Percentiles rank a stretch among this genome's conserved stretches.
phyloP scores from a whole-genome alignment of 1,140 invertebrate species.

The Micrasema minimum region DNA sequence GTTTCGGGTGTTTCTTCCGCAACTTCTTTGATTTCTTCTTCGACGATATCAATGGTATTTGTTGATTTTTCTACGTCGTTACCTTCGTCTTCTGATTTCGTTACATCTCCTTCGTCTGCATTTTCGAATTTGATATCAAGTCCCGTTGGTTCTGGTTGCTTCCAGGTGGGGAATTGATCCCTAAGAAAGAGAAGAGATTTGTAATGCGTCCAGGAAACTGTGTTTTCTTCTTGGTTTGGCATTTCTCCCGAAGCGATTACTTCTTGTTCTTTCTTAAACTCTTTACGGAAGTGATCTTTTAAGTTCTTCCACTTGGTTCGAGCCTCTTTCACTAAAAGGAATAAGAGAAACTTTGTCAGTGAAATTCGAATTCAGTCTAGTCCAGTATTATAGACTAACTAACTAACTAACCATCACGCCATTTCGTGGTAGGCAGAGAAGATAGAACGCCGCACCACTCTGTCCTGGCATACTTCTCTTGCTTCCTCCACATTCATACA shows the following conservation, averaged over 20 bases:
- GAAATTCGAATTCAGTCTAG: too few species aligned
- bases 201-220: slow-evolving; percentile 28
- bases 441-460: too few species aligned
- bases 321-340: slow-evolving; percentile 38
- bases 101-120: slow-evolving; percentile 3
- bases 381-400: too few species aligned
- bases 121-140: slow-evolving; percentile 8
- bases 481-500: too few species aligned
- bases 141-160: slow-evolving; percentile 1
- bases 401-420: too few species aligned
- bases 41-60: too few species aligned
- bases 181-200: slow-evolving; percentile 31
- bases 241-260: background rate
- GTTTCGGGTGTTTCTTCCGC: background rate
- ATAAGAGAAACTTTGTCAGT: too few species aligned
- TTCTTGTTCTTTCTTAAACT: slow-evolving; percentile 32
- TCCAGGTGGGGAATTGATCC: slow-evolving; percentile 25
- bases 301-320: slow-evolving; percentile 41
- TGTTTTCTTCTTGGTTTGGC: background rate
- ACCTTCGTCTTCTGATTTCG: background rate
- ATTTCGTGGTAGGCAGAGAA: too few species aligned
- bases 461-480: too few species aligned
- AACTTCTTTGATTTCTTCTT: background rate
- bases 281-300: slow-evolving; percentile 39
- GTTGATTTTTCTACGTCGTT: background rate